Evolutionary conservation across 1,140 invertebrate genomes (phyloP).

Genomic region (Bicyclus anynana): DNA sequence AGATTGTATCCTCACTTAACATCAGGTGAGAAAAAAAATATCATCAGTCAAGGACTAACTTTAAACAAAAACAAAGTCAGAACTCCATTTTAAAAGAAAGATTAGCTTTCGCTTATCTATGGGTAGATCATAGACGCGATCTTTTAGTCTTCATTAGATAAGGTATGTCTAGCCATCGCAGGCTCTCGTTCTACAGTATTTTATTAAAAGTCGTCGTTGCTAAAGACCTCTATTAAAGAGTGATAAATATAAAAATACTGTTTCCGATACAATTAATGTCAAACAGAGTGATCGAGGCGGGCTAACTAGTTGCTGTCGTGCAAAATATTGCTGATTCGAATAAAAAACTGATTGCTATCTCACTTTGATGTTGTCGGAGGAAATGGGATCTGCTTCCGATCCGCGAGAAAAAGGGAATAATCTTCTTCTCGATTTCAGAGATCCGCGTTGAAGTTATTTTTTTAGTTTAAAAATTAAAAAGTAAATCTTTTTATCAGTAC

Average conservation of each 20-base stretch:
- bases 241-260: slow-evolving; percentile 8
- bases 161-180: too few relatives aligned
- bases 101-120: too few relatives aligned
- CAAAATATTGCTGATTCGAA: slow-evolving; percentile 73
- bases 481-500: neutral
- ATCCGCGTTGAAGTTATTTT: slow-evolving; percentile 32
- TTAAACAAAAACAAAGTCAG: too few relatives aligned
- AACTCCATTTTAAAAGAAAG: too few relatives aligned
- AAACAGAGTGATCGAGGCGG: slow-evolving; percentile 39
- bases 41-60: too few relatives aligned
- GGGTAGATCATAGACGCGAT: too few relatives aligned
- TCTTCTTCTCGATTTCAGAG: slow-evolving; percentile 56
- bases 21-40: too few relatives aligned
- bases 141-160: too few relatives aligned
- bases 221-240: neutral
- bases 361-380: slow-evolving; percentile 74
- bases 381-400: slow-evolving; percentile 74
- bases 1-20: too few relatives aligned
- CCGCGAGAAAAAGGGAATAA: slow-evolving; percentile 70
- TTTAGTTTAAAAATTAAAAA: too few relatives aligned
- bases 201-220: neutral
- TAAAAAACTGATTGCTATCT: slow-evolving; percentile 73
- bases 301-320: slow-evolving; percentile 60
- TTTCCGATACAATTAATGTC: slow-evolving; percentile 33
- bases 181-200: too few relatives aligned